Evolutionary conservation across 2,797 vertebrate species (phyloP), one percentile per base, ranked within the genome.

Genomic region (Lepilemur ruficaudatus): DNA sequence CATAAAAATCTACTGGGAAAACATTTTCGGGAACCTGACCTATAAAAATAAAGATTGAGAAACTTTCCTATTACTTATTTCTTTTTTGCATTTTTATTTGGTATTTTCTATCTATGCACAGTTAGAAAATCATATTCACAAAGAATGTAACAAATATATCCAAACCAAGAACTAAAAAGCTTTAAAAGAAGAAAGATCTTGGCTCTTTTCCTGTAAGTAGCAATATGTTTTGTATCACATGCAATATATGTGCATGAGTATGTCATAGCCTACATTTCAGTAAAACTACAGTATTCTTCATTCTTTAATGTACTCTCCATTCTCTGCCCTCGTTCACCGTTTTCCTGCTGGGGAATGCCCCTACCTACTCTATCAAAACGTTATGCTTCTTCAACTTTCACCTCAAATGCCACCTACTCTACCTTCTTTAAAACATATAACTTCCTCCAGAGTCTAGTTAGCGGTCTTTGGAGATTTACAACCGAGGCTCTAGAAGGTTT

Each of bases 381-480:
- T 82, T 59, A 73, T 20, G 32, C 17, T 83, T 81, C 61, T 55
- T 88, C 76, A 79, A 43, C 81, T 67, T 84, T 80, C 41, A 73
- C 76, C 83, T 91, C 86, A 46, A 89, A 79, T 52, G 48, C 38
- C 65, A 96, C 46, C 52, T 46, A 80, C 18, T 93, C 41, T n/a
- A 5, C 65, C 91, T 93, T 92, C 65, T 81, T 73, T 69, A 38
- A 43, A 91, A 72, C 46, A 0, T 15, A 38, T 23, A 38, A 78
- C 86, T 91, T 94, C 59, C 79, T 93, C 72, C 82, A 83, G 81
- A 43, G 20, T 79, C 52, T 69, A 63, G 88, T 83, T 79, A 59
- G 35, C 32, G 15, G 78, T 76, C 65, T 89, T 83, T n/a, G 38
- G 25, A 55, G 70, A 94, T 92, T 96, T 89, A 96, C 0, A 88